Evolutionary conservation across 2,888 invertebrate species (phyloP), one percentile per base, ranked within the genome.

Genomic region (Drosophila setosimentum): DNA sequence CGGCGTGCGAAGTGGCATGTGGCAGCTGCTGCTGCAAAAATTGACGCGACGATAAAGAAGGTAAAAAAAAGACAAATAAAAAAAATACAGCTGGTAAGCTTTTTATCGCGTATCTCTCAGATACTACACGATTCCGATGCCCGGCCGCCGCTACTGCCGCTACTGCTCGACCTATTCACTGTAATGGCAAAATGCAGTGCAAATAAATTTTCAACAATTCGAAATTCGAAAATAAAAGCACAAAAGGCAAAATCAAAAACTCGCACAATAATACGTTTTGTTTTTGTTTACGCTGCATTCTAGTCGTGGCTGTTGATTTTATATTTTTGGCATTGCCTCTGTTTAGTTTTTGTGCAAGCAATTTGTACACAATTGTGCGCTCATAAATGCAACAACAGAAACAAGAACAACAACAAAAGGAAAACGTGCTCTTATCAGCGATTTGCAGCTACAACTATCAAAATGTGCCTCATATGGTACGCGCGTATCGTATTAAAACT

Each of bases 401-500:
- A 30, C 51, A 50, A 16, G 2, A 27, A 13, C 73, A 73, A 66
- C 55, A 54, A 54, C 13, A 24, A 24, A 18, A 3, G 6, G 16
- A 48, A 64, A 59, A 29, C 30, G 29, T 24, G 35, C 48, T 48
- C 57, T 77, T 78, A 78, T 80, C 78, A 76, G 65, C 50, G 27
- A 48, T 29, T 49, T 45, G 13, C 63, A 33, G 32, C 16, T 21
- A 27, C 63, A 32, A 18, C 59, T 66, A 64, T 65, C 55, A 49
- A 32, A 68, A 40, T n/a, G 35, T n/a, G 50, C 57, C 48, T 33
- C 49, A 57, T 77, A 80, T 80, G 81, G 73, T 74, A 84, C 54
- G 42, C 50, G 59, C 64, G 66, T 83, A 83, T 87, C 83, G 70
- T 73, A 85, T 87, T 82, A 76, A 84, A 88, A 72, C 73, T 88